Evolutionary conservation across 1,140 invertebrate genomes (phyloP).

Genomic region (Camponotus floridanus): DNA sequence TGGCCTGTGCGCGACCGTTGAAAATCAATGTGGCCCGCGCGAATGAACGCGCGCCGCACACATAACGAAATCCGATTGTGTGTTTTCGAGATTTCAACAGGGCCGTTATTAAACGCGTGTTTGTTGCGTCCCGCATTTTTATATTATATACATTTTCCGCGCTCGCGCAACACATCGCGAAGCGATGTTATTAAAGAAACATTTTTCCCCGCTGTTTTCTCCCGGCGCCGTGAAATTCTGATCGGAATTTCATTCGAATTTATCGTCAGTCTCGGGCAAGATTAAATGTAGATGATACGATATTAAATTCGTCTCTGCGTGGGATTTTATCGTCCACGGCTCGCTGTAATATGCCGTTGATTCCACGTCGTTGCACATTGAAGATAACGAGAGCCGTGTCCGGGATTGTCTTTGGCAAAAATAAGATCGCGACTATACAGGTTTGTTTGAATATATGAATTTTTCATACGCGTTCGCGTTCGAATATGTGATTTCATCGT

Average conservation of each 20-base stretch:
- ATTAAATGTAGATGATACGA: conserved; percentile 64
- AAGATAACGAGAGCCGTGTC: conserved; percentile 59
- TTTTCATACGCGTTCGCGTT: conserved; percentile 53
- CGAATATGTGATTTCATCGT: conserved; percentile 62
- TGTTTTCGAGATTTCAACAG: conserved; percentile 3
- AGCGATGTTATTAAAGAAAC: conserved; percentile 49
- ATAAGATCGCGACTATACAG: conserved; percentile 48
- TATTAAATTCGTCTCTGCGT: conserved; percentile 60
- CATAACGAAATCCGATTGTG: conserved; percentile 4
- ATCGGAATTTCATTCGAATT: conserved; percentile 58
- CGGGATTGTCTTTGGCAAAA: conserved; percentile 54
- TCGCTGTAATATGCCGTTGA: conserved; percentile 25
- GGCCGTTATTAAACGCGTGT: conserved; percentile 18
- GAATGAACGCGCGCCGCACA: conserved; percentile 1
- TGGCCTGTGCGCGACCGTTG: neutral
- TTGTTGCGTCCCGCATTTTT: conserved; percentile 1
- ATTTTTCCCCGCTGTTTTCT: conserved; percentile 26
- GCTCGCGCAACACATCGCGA: too few relatives aligned
- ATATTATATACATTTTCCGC: conserved; percentile 21
- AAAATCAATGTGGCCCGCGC: conserved; percentile 42
- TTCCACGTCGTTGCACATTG: conserved; percentile 44
- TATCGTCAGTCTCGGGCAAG: conserved; percentile 44
- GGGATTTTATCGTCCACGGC: conserved; percentile 38
- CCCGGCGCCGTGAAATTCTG: conserved; percentile 49
- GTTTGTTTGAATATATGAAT: conserved; percentile 68